Percentiles rank a stretch among this genome's conserved stretches.
Evolutionary conservation across 2,113 vertebrate genomes (phyloP).

Genomic region (Sinocyclocheilus anophthalmus): DNA sequence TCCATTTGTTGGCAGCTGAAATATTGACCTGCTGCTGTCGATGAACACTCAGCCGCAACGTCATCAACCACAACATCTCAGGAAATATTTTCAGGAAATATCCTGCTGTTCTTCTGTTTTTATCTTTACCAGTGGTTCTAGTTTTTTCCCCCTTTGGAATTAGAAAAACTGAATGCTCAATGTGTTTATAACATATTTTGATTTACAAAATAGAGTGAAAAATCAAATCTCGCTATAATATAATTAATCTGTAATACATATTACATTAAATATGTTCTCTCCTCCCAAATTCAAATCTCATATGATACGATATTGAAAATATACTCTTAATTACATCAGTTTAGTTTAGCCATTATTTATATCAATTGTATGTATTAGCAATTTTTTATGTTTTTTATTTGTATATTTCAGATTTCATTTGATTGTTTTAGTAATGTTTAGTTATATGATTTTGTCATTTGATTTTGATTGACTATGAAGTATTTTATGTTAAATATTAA

Average conservation of each 20-base stretch:
- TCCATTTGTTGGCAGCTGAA: slow-evolving; percentile 51
- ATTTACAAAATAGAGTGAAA: neutral
- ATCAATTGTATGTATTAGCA: neutral
- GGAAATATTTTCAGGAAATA: slow-evolving; percentile 42
- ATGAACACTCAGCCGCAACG: slow-evolving; percentile 44
- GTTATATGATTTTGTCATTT: neutral
- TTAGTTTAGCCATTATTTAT: neutral
- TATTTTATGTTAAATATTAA: too few species aligned
- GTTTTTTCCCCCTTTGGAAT: neutral
- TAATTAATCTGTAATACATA: neutral
- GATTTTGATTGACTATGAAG: neutral
- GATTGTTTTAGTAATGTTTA: neutral
- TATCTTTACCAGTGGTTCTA: neutral
- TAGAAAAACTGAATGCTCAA: neutral
- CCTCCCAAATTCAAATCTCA: neutral
- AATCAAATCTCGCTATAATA: neutral
- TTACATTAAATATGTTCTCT: neutral
- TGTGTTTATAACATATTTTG: neutral
- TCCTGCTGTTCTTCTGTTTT: neutral
- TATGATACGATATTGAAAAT: neutral
- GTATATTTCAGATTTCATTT: neutral
- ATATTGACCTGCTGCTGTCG: slow-evolving; percentile 59
- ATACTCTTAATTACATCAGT: neutral
- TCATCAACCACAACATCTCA: slow-evolving; percentile 44
- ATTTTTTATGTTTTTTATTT: neutral